Conservation (phyloP, 2,113 vertebrate genomes). For the Chionis minor region DNA sequence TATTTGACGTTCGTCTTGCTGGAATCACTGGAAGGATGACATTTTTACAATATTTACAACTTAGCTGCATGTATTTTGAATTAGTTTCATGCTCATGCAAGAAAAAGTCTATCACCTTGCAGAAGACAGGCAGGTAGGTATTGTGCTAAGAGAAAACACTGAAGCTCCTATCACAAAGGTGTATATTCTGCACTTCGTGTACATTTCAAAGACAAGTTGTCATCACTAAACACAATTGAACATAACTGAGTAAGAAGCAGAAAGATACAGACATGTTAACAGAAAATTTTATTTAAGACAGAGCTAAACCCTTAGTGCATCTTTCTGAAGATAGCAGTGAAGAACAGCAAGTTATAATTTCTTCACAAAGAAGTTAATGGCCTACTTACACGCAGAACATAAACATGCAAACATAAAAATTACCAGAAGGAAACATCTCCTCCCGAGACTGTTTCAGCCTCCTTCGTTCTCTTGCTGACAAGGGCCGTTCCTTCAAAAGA, state of each 20-base stretch:
- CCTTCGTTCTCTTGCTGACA: conserved; percentile 93
- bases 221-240: background rate
- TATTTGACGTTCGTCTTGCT: conserved; percentile 72
- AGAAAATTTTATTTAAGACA: background rate
- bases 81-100: background rate
- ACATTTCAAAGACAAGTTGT: background rate
- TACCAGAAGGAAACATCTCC: conserved; percentile 78
- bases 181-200: background rate
- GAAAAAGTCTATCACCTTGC: background rate
- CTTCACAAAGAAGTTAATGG: background rate
- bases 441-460: conserved; percentile 89
- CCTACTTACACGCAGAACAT: background rate
- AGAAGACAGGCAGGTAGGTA: background rate
- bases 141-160: background rate
- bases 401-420: background rate
- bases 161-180: background rate
- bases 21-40: conserved; percentile 65
- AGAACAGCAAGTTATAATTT: background rate
- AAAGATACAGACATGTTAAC: background rate
- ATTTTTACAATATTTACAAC: conserved; percentile 35
- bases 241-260: background rate
- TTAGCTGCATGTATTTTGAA: background rate
- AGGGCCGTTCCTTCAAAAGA: conserved; percentile 82
- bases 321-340: background rate
- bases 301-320: background rate